Evolutionary conservation across 1,140 invertebrate genomes (phyloP).

Genomic region (Ceratina calcarata): DNA sequence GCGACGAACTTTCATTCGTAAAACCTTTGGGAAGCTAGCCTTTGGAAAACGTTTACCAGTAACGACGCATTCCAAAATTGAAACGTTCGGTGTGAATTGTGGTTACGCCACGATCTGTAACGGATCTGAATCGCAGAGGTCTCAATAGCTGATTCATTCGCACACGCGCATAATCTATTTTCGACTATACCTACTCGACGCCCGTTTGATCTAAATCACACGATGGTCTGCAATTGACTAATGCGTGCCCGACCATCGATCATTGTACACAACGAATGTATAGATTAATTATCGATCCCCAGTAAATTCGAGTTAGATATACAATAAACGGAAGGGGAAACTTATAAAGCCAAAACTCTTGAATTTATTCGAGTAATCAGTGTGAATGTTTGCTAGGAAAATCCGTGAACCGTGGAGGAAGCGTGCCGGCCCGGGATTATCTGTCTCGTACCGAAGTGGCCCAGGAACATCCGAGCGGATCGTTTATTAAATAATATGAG

Average conservation of each 20-base stretch:
- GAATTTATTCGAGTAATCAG: constrained; percentile 45
- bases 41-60: not conserved
- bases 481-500: constrained; percentile 51
- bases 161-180: constrained; percentile 23
- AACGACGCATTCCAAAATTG: not conserved
- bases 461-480: constrained; percentile 38
- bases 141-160: constrained; percentile 17
- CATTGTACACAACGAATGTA: too few species aligned
- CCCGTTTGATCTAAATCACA: constrained; percentile 27
- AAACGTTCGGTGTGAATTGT: not conserved
- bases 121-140: constrained; percentile 12
- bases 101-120: constrained; percentile 3
- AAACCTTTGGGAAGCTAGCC: not conserved
- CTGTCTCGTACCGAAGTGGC: constrained; percentile 6
- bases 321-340: too few species aligned
- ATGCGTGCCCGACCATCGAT: constrained; percentile 1
- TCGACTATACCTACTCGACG: constrained; percentile 12
- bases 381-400: constrained; percentile 24
- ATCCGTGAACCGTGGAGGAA: constrained; percentile 29
- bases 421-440: constrained; percentile 27
- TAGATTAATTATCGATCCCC: not conserved
- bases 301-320: too few species aligned
- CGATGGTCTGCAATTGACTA: constrained; percentile 6
- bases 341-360: not conserved
- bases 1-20: not conserved